Evolutionary conservation across 2,797 vertebrate species (phyloP), one percentile per base, ranked within the genome.

Genomic region (Gila robusta): DNA sequence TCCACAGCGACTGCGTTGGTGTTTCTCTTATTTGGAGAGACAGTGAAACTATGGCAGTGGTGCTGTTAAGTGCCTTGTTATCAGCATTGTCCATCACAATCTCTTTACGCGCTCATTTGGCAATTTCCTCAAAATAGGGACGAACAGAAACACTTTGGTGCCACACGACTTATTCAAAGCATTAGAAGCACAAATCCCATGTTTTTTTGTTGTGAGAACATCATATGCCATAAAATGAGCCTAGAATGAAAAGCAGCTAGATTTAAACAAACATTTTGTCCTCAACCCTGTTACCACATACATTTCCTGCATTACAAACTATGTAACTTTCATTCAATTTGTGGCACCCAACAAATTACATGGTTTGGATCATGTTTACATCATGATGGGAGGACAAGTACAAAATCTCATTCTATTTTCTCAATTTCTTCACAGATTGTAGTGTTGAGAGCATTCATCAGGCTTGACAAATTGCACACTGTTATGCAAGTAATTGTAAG

Each of bases 31-130:
- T 74, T 28, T 26, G 64, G 35, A 52, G 80, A 70, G 81, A 88
- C 69, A 74, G 56, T 67, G 69, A 66, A 62, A 37, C 67, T 72
- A 64, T 49, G 67, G 41, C 85, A n/a, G 73, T 41, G 64, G 84
- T 82, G 81, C 64, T 85, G 71, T 62, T 81, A 69, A 79, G 52
- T 82, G 83, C 74, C 49, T 81, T 72, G 86, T 89, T 89, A 83
- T 83, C 86, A 89, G 62, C 64, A 54, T 80, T 74, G 59, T 77
- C 73, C 74, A 80, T 89, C 80, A 83, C 81, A 81, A 41, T 82
- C 67, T 71, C 64, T 39, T 52, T 26, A 69, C 1, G 16, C 49
- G 23, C 80, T 82, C 80, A 71, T 71, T 82, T 71, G 28, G 9
- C 47, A n/a, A 49, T 26, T 71, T 70, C 35, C 66, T n/a, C 80